Evolutionary conservation across 2,113 vertebrate species (phyloP).

Genomic region (Okapia johnstoni): DNA sequence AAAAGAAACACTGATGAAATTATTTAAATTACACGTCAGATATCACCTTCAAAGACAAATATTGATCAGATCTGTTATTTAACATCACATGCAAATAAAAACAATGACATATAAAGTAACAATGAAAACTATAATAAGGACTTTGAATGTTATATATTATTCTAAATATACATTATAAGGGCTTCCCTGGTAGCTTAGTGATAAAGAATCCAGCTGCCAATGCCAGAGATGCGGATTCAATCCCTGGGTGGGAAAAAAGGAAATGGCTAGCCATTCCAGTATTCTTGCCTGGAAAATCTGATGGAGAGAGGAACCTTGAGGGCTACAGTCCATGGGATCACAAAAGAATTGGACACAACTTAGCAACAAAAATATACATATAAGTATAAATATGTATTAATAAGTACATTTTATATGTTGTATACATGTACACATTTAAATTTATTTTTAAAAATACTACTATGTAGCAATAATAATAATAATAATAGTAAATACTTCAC

Average conservation of each 20-base stretch:
- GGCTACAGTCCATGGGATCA: not conserved
- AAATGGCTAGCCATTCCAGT: not conserved
- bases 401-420: not conserved
- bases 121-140: not conserved
- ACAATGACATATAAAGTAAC: not conserved
- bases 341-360: not conserved
- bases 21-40: constrained; percentile 10
- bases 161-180: not conserved
- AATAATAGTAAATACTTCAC: not conserved
- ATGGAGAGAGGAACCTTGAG: not conserved
- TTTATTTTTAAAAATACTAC: not conserved
- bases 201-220: not conserved
- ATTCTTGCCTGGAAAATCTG: not conserved
- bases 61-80: not conserved
- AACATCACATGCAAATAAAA: not conserved
- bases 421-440: not conserved
- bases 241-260: not conserved
- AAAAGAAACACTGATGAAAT: not conserved
- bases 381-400: not conserved
- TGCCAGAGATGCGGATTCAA: not conserved
- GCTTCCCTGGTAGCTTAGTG: not conserved
- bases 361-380: not conserved
- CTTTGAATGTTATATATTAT: not conserved
- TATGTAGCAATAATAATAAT: not conserved
- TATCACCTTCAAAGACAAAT: not conserved